These are phyloP conservation scores for Trypoxylus dichotomus DNA, from an alignment of 1,140 invertebrate species.

Conservation along the genomic window DNA sequence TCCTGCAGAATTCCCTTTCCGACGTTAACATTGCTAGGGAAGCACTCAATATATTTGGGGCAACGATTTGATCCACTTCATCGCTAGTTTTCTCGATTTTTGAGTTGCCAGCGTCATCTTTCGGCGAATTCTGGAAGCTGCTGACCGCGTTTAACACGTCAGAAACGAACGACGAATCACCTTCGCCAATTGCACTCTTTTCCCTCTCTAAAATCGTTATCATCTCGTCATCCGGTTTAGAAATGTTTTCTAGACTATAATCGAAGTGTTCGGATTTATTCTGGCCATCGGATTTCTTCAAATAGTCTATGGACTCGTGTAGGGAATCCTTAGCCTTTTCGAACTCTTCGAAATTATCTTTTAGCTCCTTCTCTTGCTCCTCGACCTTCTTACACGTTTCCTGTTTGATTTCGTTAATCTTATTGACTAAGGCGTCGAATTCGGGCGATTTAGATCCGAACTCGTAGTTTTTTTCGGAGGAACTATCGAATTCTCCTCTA, in stretches of 20 bases:
- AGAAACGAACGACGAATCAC: background rate
- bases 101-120: too few species aligned
- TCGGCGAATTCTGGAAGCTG: background rate
- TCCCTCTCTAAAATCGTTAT: slow-evolving; percentile 9
- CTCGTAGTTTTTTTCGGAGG: slow-evolving; percentile 20
- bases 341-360: background rate
- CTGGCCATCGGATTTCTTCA: background rate
- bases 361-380: slow-evolving; percentile 14
- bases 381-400: slow-evolving; percentile 40
- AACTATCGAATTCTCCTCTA: background rate
- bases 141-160: background rate
- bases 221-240: slow-evolving; percentile 38
- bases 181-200: background rate
- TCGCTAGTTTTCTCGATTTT: too few species aligned
- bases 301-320: background rate
- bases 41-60: background rate
- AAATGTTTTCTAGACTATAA: background rate
- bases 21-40: slow-evolving; percentile 41
- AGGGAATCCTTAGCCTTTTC: background rate
- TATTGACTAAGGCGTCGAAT: slow-evolving; percentile 49
- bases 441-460: slow-evolving; percentile 39
- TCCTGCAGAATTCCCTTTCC: slow-evolving; percentile 39
- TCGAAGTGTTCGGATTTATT: too few species aligned
- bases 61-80: background rate
- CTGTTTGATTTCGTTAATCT: slow-evolving; percentile 50